These are phyloP conservation scores for Microplitis deprimator DNA, from an alignment of 2,888 invertebrate genomes.

Conservation along the genomic window DNA sequence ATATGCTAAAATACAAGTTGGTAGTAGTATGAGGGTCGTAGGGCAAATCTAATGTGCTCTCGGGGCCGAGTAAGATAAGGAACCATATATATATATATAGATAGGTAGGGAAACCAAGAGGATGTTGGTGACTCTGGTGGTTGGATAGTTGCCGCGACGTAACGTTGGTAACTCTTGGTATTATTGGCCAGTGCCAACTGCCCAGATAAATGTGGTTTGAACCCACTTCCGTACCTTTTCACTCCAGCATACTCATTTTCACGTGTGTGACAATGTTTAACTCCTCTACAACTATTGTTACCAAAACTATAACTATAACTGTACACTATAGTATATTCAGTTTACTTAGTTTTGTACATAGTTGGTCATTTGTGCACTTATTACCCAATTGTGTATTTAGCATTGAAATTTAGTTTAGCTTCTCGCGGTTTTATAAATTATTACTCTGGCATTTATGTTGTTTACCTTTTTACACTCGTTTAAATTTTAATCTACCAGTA, in stretches of 20 bases:
- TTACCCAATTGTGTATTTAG: conserved; percentile 27
- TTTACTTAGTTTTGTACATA: conserved; percentile 25
- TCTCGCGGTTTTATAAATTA: neutral
- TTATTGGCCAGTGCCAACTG: conserved; percentile 45
- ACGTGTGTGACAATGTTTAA: conserved; percentile 25
- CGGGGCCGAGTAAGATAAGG: conserved; percentile 41
- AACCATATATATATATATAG: conserved; percentile 24
- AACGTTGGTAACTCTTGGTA: conserved; percentile 39
- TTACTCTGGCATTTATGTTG: neutral
- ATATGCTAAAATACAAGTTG: neutral
- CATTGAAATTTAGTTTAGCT: conserved; percentile 29
- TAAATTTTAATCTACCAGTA: neutral
- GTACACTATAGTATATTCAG: conserved; percentile 7
- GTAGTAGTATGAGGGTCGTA: conserved; percentile 27
- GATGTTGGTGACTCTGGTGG: conserved; percentile 30
- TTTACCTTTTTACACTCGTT: neutral
- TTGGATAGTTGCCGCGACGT: conserved; percentile 46
- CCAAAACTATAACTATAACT: conserved; percentile 2
- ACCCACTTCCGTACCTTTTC: conserved; percentile 18
- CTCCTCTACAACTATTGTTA: neutral
- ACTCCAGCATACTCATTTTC: neutral
- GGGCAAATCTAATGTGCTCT: conserved; percentile 43
- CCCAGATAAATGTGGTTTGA: conserved; percentile 43
- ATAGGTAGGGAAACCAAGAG: conserved; percentile 36
- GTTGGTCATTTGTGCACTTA: conserved; percentile 26